Conservation (phyloP, 2,113 vertebrate genomes). For the Tyrannus savana region DNA sequence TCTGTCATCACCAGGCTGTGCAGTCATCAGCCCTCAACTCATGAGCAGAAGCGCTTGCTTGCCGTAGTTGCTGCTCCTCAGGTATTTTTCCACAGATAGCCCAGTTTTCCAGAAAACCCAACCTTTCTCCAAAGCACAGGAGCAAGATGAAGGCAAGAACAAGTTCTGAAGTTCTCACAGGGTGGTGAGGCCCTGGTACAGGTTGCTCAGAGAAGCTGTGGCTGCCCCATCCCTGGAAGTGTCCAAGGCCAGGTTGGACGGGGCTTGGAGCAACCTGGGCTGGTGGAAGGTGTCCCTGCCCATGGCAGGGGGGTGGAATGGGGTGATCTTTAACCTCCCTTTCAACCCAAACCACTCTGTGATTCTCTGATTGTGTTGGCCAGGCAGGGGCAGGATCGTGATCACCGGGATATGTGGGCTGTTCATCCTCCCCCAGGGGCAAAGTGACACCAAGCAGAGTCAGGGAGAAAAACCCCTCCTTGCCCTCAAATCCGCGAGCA, state of each 20-base stretch:
- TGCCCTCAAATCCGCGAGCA: neutral
- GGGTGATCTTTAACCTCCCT: neutral
- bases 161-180: neutral
- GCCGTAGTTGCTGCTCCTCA: fast-evolving
- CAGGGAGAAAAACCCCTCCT: neutral
- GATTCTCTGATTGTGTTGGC: no score
- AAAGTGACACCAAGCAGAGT: no score
- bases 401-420: neutral
- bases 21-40: neutral
- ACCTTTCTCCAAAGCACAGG: neutral
- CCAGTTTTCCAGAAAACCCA: neutral
- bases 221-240: neutral
- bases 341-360: neutral
- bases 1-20: neutral
- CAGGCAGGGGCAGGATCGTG: neutral
- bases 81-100: neutral
- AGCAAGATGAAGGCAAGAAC: neutral
- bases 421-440: neutral
- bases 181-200: neutral
- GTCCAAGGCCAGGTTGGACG: neutral
- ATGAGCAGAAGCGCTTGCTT: neutral
- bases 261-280: neutral
- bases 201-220: neutral
- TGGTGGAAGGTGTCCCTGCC: neutral
- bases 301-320: neutral